A percentile compares a stretch with the other conserved stretches of the same genome.
phyloP scores from a whole-genome alignment of 2,888 invertebrate genomes.

The Hylaea fasciaria region DNA sequence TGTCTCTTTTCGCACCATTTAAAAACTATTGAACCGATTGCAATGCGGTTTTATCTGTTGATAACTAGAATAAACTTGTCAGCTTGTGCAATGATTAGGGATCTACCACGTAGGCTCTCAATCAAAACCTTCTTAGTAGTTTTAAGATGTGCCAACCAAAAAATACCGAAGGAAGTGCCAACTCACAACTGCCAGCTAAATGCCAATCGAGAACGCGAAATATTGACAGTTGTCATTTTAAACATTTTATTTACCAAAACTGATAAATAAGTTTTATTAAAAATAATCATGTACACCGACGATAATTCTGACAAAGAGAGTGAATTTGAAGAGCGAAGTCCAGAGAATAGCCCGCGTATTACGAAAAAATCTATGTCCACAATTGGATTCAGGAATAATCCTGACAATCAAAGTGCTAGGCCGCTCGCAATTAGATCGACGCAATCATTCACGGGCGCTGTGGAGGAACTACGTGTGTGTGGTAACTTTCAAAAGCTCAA shows the following conservation, averaged over 20 bases:
- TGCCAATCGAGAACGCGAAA: conserved; percentile 46
- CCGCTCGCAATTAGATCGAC: conserved; percentile 75
- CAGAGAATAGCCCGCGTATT: conserved; percentile 67
- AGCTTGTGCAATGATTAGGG: no score
- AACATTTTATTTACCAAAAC: conserved; percentile 44
- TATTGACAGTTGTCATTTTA: conserved; percentile 53
- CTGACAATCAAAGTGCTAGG: conserved; percentile 67
- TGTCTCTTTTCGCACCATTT: no score
- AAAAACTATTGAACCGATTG: not conserved
- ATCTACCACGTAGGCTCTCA: no score
- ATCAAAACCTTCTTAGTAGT: not conserved
- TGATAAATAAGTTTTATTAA: conserved; percentile 32
- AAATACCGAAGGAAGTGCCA: not conserved
- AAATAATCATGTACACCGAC: conserved; percentile 73
- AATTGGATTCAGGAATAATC: conserved; percentile 70
- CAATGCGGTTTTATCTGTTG: not conserved
- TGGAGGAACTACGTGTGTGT: conserved; percentile 71
- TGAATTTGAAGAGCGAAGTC: conserved; percentile 70
- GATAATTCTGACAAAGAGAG: conserved; percentile 78
- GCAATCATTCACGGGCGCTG: conserved; percentile 76
- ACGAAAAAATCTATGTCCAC: conserved; percentile 77
- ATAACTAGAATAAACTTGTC: no score
- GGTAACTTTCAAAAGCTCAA: conserved; percentile 72
- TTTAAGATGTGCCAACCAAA: conserved; percentile 11
- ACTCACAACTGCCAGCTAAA: no score